Evolutionary conservation across 2,113 vertebrate genomes (phyloP), one percentile per base, ranked within the genome.

Genomic region (Ovis aries): DNA sequence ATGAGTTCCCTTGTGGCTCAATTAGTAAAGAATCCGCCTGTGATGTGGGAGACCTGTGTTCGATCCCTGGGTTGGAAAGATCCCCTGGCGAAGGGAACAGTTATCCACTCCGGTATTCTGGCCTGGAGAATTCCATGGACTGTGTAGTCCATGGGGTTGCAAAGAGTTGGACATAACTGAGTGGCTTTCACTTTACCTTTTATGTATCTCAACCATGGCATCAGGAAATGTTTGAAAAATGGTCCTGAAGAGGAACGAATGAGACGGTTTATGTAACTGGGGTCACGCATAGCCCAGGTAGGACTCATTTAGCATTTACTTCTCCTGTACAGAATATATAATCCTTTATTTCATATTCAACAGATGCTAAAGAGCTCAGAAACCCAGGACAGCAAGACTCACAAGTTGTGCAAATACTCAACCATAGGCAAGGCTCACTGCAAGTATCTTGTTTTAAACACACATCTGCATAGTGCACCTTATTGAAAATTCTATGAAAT

Each of bases 151-250:
- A 40, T 13, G 10, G 10, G 19, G 21, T 74, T 0, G 0, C 67
- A 74, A 67, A 67, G 11, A 74, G 19, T 0, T 40, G 67, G 67
- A 40, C 36, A 40, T 6, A 5, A 74, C 10, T 25, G 67, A 40
- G 21, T 0, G 0, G 17, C 36, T 74, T 74, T 40, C 36, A 74
- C 36, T 40, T 95, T 88, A 55, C 62, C 36, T 94, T 53, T 85
- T 88, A 67, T 33, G 29, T 55, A 13, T 85, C 53, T 94, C 55
- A 71, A n/a, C 31, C 64, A 67, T 25, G 25, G 48, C 45, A 15
- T 43, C 59, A 60, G 53, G 94, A 94, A 80, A 91, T 95, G 64
- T 94, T 53, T 8, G 31, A 59, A 57, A 27, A 27, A 36, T 16
- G 27, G 6, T 81, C 67, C 67, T n/a, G 67, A 36, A 9, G 3